Conservation (phyloP, 2,888 invertebrate species). For the Tenthredo mesomela region DNA sequence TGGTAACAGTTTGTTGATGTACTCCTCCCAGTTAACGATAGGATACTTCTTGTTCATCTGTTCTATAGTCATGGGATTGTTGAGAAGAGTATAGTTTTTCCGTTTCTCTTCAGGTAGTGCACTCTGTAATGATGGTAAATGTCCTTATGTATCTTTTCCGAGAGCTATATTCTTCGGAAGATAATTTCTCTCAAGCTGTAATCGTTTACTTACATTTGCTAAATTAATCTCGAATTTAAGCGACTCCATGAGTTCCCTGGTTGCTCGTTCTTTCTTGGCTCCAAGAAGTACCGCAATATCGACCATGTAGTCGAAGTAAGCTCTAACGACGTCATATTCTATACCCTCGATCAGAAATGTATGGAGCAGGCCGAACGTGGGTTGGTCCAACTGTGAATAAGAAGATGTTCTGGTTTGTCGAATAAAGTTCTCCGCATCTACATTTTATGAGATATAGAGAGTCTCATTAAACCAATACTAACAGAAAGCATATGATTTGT, state of each 20-base stretch:
- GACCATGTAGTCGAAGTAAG: conserved; percentile 87
- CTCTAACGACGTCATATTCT: conserved; percentile 90
- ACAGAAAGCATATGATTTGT: conserved; percentile 92
- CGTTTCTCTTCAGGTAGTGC: conserved; percentile 84
- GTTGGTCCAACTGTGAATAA: conserved; percentile 89
- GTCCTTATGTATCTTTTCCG: not conserved
- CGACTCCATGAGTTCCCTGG: conserved; percentile 87
- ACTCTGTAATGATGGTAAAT: not conserved
- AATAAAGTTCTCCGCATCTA: not conserved
- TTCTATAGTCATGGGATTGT: conserved; percentile 93
- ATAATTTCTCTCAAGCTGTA: not conserved
- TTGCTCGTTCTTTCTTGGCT: conserved; percentile 85
- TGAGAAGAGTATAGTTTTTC: conserved; percentile 92
- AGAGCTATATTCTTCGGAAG: not conserved
- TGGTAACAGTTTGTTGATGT: conserved; percentile 90
- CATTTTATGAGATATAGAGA: not conserved
- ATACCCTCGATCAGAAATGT: conserved; percentile 92
- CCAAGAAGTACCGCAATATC: conserved; percentile 81
- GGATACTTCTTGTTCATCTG: conserved; percentile 88
- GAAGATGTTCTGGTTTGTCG: not conserved
- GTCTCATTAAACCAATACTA: conserved; percentile 67
- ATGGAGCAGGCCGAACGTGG: conserved; percentile 89
- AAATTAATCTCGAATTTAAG: conserved; percentile 93
- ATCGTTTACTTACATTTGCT: conserved; percentile 88
- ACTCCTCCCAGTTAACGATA: conserved; percentile 89